These are phyloP conservation scores for Psephotus haematonotus DNA, from an alignment of 2,113 vertebrate species.

Conservation along the genomic window DNA sequence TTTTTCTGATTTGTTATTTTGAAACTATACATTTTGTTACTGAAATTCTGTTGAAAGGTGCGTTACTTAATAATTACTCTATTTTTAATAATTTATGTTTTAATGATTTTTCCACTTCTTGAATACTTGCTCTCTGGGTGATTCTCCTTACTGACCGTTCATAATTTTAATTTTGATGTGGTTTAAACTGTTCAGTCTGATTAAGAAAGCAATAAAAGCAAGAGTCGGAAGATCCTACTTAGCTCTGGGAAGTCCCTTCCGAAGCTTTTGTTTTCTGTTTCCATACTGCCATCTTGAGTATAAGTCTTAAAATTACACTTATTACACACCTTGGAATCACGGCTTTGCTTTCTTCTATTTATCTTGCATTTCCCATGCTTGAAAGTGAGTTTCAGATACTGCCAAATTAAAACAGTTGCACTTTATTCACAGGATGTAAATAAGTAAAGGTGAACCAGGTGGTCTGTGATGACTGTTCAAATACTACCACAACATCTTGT, in stretches of 20 bases:
- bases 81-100: not conserved
- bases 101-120: not conserved
- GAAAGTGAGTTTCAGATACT: not conserved
- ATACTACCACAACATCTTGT: not conserved
- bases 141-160: not conserved
- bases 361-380: not conserved
- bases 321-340: not conserved
- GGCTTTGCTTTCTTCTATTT: not conserved
- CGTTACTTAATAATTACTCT: not conserved
- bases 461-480: not conserved
- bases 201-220: not conserved
- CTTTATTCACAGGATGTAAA: not conserved
- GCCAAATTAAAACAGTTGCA: not conserved
- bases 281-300: constrained; percentile 58
- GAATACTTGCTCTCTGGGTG: not conserved
- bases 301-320: not conserved
- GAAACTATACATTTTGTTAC: not conserved
- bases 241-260: not conserved
- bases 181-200: not conserved
- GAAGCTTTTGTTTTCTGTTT: constrained; percentile 8
- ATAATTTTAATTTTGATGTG: not conserved
- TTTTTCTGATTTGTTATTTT: not conserved
- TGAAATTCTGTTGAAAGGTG: not conserved
- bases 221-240: not conserved
- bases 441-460: not conserved